Conservation (phyloP, 1,140 invertebrate species). For the Pachyrhynchus sulphureomaculatus region DNA sequence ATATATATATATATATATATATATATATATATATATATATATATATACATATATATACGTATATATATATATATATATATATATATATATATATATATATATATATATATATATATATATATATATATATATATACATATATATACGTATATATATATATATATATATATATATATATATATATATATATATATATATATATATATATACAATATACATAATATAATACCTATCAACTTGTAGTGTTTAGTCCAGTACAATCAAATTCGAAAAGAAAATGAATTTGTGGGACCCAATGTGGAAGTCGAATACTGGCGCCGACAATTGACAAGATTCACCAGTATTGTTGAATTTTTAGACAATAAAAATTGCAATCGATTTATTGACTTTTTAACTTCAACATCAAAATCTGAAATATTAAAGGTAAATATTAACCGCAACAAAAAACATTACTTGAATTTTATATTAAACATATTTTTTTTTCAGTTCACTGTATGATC, state of each 20-base stretch:
- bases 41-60: too few relatives aligned
- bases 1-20: too few relatives aligned
- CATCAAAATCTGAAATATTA: conserved; percentile 12
- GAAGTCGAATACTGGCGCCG: conserved; percentile 83
- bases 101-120: too few relatives aligned
- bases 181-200: neutral
- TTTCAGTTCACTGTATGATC: too few relatives aligned
- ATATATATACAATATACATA: too few relatives aligned
- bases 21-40: too few relatives aligned
- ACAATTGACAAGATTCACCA: conserved; percentile 74
- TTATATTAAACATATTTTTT: neutral
- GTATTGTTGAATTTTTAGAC: conserved; percentile 76
- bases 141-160: too few relatives aligned
- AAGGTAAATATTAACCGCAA: conserved; percentile 13
- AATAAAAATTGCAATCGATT: conserved; percentile 63
- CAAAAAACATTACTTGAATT: neutral
- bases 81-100: too few relatives aligned
- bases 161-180: too few relatives aligned
- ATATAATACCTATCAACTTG: conserved; percentile 4
- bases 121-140: too few relatives aligned
- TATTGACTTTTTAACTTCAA: conserved; percentile 62
- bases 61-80: too few relatives aligned
- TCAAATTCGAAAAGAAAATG: conserved; percentile 77
- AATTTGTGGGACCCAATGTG: conserved; percentile 75
- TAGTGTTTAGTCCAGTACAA: conserved; percentile 66